Conservation (phyloP, 2,113 vertebrate genomes). For the Myocastor coypus region DNA sequence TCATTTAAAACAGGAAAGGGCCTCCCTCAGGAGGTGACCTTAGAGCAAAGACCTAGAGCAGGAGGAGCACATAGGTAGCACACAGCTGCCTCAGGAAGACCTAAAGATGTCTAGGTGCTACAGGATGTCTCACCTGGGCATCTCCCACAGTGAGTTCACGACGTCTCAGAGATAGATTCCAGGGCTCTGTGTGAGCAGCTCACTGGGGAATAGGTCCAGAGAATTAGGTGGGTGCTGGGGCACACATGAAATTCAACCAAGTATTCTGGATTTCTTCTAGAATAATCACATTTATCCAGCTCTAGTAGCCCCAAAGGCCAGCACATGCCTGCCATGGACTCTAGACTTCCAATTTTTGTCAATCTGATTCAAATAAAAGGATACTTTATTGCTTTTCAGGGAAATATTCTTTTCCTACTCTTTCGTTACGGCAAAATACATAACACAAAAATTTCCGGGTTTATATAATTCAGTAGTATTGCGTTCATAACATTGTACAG, state of each 20-base stretch:
- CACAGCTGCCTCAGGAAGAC: neutral
- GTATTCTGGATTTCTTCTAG: neutral
- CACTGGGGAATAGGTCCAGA: too few species aligned
- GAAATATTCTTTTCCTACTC: neutral
- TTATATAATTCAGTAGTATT: neutral
- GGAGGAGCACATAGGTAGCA: neutral
- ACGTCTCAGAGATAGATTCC: neutral
- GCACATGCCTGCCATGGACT: neutral
- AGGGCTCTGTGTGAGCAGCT: neutral
- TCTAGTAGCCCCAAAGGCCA: neutral
- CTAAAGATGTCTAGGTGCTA: neutral
- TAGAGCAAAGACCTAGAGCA: neutral
- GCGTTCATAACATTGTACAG: neutral
- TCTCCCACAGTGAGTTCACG: neutral
- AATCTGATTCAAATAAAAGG: slow-evolving; percentile 7
- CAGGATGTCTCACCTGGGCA: neutral
- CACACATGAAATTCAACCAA: neutral
- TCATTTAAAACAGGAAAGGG: neutral
- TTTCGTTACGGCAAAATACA: neutral
- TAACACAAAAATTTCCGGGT: neutral
- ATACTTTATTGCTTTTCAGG: neutral
- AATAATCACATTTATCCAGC: neutral
- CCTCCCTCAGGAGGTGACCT: neutral
- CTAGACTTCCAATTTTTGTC: neutral
- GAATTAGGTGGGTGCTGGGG: neutral